Evolutionary conservation across 2,113 vertebrate genomes (phyloP).

Genomic region (Nothoprocta pentlandii): DNA sequence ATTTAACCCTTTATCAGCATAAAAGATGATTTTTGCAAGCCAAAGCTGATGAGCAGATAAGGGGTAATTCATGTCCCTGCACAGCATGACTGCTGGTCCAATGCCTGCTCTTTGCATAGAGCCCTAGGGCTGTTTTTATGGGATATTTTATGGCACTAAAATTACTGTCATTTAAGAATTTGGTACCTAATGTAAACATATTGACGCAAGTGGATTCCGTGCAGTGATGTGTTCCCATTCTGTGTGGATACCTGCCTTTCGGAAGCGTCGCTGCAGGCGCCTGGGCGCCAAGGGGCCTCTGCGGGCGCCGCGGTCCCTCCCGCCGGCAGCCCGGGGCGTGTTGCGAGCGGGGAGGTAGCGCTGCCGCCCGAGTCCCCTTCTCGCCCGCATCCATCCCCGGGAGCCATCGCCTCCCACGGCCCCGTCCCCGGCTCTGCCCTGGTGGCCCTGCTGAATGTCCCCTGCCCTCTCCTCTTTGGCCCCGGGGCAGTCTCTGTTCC

Average conservation of each 20-base stretch:
- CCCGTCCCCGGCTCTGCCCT: too few species aligned
- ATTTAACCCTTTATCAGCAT: background rate
- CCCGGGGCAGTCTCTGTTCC: background rate
- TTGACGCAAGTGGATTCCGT: background rate
- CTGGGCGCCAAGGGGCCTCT: background rate
- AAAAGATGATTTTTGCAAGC: background rate
- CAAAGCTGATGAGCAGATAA: background rate
- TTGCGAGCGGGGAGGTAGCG: too few species aligned
- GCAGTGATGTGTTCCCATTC: background rate
- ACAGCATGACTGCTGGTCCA: background rate
- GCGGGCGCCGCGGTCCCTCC: too few species aligned
- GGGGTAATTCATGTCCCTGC: background rate
- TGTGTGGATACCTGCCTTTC: background rate
- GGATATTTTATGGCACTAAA: background rate
- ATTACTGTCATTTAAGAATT: background rate
- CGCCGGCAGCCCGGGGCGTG: too few species aligned
- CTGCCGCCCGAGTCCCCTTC: too few species aligned
- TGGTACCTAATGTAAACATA: background rate
- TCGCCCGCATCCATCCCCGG: too few species aligned
- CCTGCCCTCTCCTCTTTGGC: background rate
- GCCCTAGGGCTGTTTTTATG: background rate
- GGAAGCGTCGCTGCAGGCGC: background rate
- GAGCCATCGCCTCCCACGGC: too few species aligned
- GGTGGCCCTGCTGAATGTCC: background rate
- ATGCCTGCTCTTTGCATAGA: background rate